These are phyloP conservation scores for Branchellion lobata DNA, from an alignment of 2,888 invertebrate genomes.

Conservation along the genomic window DNA sequence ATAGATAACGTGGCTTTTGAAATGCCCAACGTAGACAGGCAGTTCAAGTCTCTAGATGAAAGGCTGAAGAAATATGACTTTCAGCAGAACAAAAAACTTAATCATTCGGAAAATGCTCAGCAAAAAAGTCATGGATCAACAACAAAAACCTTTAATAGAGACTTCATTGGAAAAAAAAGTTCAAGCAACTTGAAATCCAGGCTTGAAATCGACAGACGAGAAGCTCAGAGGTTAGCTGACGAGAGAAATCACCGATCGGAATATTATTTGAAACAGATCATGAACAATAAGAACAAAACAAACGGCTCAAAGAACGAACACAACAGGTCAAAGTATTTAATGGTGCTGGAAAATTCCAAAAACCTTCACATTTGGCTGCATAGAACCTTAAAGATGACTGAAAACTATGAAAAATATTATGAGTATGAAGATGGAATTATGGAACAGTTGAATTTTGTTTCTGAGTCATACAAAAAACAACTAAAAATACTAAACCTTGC, in stretches of 20 bases:
- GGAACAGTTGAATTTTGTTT: slow-evolving; percentile 38
- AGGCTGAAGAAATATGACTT: slow-evolving; percentile 5
- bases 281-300: not conserved
- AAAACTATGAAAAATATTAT: not conserved
- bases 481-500: not conserved
- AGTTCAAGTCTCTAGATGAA: not conserved
- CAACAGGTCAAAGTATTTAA: slow-evolving; percentile 11
- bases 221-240: not conserved
- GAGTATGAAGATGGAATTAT: slow-evolving; percentile 12
- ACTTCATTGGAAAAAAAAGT: no score
- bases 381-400: not conserved
- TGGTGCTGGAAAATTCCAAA: slow-evolving; percentile 10
- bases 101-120: no score
- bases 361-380: slow-evolving; percentile 32
- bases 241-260: not conserved
- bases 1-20: no score
- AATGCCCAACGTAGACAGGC: not conserved
- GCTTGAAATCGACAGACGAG: not conserved
- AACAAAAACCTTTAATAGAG: no score
- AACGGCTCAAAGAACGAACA: not conserved
- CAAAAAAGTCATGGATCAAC: no score
- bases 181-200: not conserved
- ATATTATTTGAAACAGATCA: not conserved
- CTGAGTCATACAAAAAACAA: slow-evolving; percentile 27
- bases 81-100: no score